Evolutionary conservation across 1,140 invertebrate genomes (phyloP), one percentile per base, ranked within the genome.

Genomic region (Harpegnathos saltator): DNA sequence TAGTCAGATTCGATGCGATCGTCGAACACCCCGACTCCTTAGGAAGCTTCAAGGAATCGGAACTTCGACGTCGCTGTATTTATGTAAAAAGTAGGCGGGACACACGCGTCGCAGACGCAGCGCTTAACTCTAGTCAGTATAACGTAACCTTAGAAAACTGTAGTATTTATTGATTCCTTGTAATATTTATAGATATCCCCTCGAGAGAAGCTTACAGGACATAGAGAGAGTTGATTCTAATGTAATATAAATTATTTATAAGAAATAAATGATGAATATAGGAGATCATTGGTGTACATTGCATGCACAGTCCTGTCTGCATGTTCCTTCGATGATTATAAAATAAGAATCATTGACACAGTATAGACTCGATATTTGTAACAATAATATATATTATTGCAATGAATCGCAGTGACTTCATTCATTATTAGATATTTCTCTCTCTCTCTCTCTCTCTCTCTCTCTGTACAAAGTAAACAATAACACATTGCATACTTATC

Each of bases 181-280:
- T 82, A 88, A 83, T 73, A 89, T 26, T 80, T 85, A 38, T 85
- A 84, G 62, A 74, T 68, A 77, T 56, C 44, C 14, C 38, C 58
- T 89, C 83, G 80, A 33, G n/a, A 19, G 77, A 74, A 85, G 66
- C 66, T 74, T 81, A 65, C 66, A 86, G 59, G 48, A 69, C 11
- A 82, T 80, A 80, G 24, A 61, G 68, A 54, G 59, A 82, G 73
- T 90, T 87, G 63, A 87, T 87, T 90, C 74, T 89, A 90, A 84
- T 87, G 80, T 90, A 84, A 89, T 81, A 82, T 44, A 87, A 83
- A 85, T 68, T 91, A 90, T 92, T 92, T 92, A 74, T 90, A 92
- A 91, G 85, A 89, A 91, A 88, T 86, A 89, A 89, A 90, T 71
- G 69, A 84, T 84, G 72, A 89, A 82, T 71, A 88, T n/a, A 69